Base-by-base conservation (phyloP, 1,140 invertebrate species). In the Procambarus virginalis region DNA sequence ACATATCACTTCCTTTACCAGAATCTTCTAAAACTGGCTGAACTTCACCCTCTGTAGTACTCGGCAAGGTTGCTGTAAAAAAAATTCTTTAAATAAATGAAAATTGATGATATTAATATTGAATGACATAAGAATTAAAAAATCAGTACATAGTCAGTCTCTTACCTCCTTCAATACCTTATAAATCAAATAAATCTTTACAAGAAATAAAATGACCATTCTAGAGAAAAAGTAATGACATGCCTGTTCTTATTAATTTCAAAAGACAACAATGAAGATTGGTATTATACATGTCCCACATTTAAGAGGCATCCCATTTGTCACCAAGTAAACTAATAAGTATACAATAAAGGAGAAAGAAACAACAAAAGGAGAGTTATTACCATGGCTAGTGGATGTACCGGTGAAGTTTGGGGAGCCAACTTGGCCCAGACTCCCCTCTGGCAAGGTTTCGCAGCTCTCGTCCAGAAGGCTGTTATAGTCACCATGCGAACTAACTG, bases 401-500 rank as follows among this genome's bases (percentile, higher is more conserved):
- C 49, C 46, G 73, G 78, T 49, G 60, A 83, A 58, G 81, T 48
- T 58, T 64, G 88, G 73, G 51, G 87, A 58, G 34, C 70, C 49
- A 55, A 84, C 75, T 46, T 76, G 88, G 75, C 81, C 73, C 20
- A 89, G 88, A 58, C 88, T 84, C 12, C 51, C 81, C 17, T 84
- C 88, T 49, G 82, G 73, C 81, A 84, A 75, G 9, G 46, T 60
- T 22, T 89, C 88, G 55, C 88, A 89, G 88, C 70, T 70, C 55
- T 89, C 88, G 22, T 89, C 88, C 73, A 89, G 86, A 17, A 86
- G 87, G 60, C 88, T 89, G 82, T 89, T 89, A 89, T 89, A 89
- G 75, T 89, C 88, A 78, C 88, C 88, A 89, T 89, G 88, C 80
- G 88, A 89, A 51, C 88, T 89, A 78, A 89, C 88, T 78, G 88